phyloP scores from a whole-genome alignment of 1,140 invertebrate genomes.

The Streblospio benedicti region DNA sequence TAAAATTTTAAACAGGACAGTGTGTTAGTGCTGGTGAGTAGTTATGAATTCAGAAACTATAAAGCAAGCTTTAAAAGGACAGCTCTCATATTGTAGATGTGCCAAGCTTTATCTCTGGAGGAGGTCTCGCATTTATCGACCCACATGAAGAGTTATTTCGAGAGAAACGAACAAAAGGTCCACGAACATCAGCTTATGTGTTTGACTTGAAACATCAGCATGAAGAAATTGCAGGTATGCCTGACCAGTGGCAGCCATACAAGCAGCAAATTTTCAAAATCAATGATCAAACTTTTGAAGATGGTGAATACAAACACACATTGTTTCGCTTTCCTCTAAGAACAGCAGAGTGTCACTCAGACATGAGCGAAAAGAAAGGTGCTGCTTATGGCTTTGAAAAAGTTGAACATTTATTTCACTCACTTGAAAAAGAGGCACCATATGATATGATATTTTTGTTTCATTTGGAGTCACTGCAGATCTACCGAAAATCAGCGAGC shows the following conservation, averaged over 20 bases:
- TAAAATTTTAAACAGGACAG: too few relatives aligned
- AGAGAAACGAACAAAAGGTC: not conserved
- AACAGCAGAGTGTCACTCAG: slow-evolving; percentile 2
- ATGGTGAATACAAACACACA: not conserved
- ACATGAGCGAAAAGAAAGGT: not conserved
- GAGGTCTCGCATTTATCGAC: slow-evolving; percentile 28
- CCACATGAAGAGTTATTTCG: slow-evolving; percentile 22
- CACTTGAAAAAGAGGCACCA: not conserved
- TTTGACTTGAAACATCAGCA: not conserved
- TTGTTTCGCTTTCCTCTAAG: slow-evolving; percentile 12
- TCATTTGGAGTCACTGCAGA: slow-evolving; percentile 1
- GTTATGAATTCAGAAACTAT: too few relatives aligned
- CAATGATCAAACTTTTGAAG: not conserved
- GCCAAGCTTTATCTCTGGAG: slow-evolving; percentile 31
- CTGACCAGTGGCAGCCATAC: slow-evolving; percentile 8
- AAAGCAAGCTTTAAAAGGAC: too few relatives aligned
- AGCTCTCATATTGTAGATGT: slow-evolving; percentile 27
- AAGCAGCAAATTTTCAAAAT: not conserved
- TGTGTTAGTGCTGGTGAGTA: too few relatives aligned
- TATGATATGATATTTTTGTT: not conserved
- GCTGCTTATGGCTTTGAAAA: not conserved
- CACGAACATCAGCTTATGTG: not conserved
- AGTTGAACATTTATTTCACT: not conserved
- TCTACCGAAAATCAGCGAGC: not conserved
- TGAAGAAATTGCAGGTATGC: not conserved